Evolutionary conservation across 2,797 vertebrate genomes (phyloP).

Genomic region (Oreortyx pictus): DNA sequence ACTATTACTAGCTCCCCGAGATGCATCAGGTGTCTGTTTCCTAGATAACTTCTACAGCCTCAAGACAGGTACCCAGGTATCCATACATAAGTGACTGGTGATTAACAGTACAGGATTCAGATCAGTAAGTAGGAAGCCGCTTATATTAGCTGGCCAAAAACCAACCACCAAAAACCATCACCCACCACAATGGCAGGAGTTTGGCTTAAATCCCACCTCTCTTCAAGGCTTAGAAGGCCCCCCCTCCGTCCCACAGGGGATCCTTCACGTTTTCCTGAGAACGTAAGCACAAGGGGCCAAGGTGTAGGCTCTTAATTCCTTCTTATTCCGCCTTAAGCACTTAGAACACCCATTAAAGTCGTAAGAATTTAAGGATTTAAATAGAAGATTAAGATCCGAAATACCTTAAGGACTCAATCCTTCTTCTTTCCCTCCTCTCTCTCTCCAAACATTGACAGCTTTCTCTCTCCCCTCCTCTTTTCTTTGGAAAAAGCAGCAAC

Average conservation of each 20-base stretch:
- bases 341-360: neutral
- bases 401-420: slow-evolving; percentile 13
- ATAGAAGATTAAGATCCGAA: slow-evolving; percentile 44
- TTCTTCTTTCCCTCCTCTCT: neutral
- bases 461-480: neutral
- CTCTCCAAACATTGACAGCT: neutral
- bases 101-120: neutral
- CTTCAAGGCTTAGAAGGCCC: no score
- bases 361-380: slow-evolving; percentile 39
- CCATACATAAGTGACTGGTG: accelerated
- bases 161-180: no score
- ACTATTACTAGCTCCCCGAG: neutral
- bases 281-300: neutral
- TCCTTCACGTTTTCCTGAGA: neutral
- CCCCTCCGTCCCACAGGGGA: neutral
- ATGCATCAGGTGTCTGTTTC: neutral
- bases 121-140: neutral
- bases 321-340: neutral
- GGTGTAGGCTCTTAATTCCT: neutral
- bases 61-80: neutral
- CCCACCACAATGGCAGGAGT: no score
- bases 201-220: no score
- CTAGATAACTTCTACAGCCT: neutral
- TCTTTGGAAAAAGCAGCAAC: neutral
- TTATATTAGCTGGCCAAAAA: no score